phyloP scores from a whole-genome alignment of 2,888 invertebrate genomes.

The Minunthozetes semirufus region DNA sequence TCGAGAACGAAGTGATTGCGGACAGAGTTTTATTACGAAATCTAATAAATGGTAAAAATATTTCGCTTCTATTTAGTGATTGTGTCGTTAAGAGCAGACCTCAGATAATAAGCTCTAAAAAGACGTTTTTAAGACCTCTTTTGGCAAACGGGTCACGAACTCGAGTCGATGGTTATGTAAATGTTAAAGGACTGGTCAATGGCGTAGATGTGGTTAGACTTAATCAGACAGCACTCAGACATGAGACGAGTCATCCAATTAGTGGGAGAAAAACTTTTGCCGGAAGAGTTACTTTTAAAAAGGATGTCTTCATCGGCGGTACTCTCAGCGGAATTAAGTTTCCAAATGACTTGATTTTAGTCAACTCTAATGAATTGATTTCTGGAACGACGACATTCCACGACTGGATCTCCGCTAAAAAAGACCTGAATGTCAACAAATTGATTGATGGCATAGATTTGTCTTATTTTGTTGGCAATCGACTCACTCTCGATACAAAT shows the following conservation, averaged over 20 bases:
- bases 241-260: not conserved
- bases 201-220: slow-evolving; percentile 22
- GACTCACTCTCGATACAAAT: slow-evolving; percentile 26
- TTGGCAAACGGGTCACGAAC: not conserved
- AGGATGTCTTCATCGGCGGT: not conserved
- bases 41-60: slow-evolving; percentile 11
- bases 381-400: slow-evolving; percentile 13
- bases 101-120: slow-evolving; percentile 8
- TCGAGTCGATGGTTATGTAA: not conserved
- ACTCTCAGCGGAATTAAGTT: slow-evolving; percentile 13
- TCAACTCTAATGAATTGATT: slow-evolving; percentile 30
- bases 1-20: slow-evolving; percentile 14
- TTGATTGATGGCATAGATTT: slow-evolving; percentile 31
- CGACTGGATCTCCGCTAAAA: not conserved
- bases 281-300: slow-evolving; percentile 33
- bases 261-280: slow-evolving; percentile 28
- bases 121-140: slow-evolving; percentile 22
- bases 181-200: slow-evolving; percentile 32
- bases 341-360: slow-evolving; percentile 33
- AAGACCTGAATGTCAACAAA: slow-evolving; percentile 20
- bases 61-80: slow-evolving; percentile 21
- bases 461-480: slow-evolving; percentile 13
- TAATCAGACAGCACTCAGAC: slow-evolving; percentile 13
- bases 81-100: slow-evolving; percentile 6
- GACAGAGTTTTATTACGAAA: slow-evolving; percentile 2